Evolutionary conservation across 23 tunicate species (phyloP), one percentile per base, ranked within the genome.

Genomic region (Trididemnum nubilum): DNA sequence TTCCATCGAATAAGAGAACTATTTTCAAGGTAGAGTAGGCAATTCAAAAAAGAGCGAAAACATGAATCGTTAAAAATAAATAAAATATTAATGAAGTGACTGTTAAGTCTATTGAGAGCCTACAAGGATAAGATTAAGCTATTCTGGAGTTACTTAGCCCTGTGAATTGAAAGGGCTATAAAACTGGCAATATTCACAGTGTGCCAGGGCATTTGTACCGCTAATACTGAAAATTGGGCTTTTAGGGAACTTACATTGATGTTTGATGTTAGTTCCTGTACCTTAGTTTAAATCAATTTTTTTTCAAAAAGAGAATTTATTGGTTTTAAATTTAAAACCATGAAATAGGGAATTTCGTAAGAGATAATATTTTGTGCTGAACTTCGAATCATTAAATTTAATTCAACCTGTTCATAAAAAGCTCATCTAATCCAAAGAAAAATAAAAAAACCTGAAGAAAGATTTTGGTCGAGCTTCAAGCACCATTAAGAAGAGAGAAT

Each of bases 211-310:
- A 24, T 63, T 63, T 63, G 69, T 63, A 18, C 23, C 69, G 27
- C 69, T 63, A 63, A 63, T 63, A 63, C 23, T 63, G 28, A 63
- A 63, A 63, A 63, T 28, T 4, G 19, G 27, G 28, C 23, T 63
- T 63, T 15, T 63, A 63, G 28, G 23, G 23, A 63, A 63, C 69
- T 63, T 15, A 4, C 69, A 63, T 15, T 63, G 69, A 63, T 63
- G 69, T 24, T 23, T 63, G 69, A 63, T 63, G 69, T 63, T 63
- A 15, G 69, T 63, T 63, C 69, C 69, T 18, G 69, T 63, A 63
- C 69, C 69, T 63, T 63, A 63, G 23, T 63, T 63, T 63, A 63
- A 24, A 63, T 21, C n/a, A n/a, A n/a, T n/a, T n/a, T 15, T 63
- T 63, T 63, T 63, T 24, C 19, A 63, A 63, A 63, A 15, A 63